Base-by-base conservation (phyloP, 2,888 invertebrate species). In the Thalpophila matura region DNA sequence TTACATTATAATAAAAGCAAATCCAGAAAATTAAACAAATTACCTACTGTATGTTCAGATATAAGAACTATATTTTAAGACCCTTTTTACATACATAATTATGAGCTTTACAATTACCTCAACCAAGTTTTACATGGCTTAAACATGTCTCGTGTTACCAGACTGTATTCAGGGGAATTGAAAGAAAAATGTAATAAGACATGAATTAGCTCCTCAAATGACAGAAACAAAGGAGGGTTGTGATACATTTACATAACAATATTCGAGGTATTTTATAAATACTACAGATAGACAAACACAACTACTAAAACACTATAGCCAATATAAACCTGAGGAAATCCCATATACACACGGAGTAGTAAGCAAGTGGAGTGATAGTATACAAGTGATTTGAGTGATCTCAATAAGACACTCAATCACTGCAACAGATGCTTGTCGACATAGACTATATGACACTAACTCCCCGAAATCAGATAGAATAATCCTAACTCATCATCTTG, bases 211-310 rank as follows among this genome's bases (percentile, higher is more conserved):
- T 37, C 12, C 67, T 50, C 67, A 58, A 66, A 66, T 38, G 1
- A 3, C 51, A 60, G 38, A 51, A 60, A 66, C 51, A 60, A 68
- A 68, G 51, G 68, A 60, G 10, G 10, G 47, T 16, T 65, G 40
- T 9, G 9, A 56, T 4, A 16, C 26, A 18, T 14, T 42, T 20
- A 42, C n/a, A 22, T 2, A 42, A 7, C 14, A 55, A 20, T 26
- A 22, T 12, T 20, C 9, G 14, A 43, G 4, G 10, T n/a, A 27
- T 27, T 57, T 58, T 43, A n/a, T 43, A 35, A 24, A 35, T 53
- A 53, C 14, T 62, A 22, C 27, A 33, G 26, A 24, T 16, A 38
- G 12, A 53, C 12, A 22, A 33, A 43, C 20, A 51, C 27, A 40
- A 47, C 22, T 51, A 50, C 27, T 35, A 26, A 1, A 18, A 55